These are phyloP conservation scores for Calameuta idolon DNA, from an alignment of 2,888 invertebrate genomes.

Conservation along the genomic window DNA sequence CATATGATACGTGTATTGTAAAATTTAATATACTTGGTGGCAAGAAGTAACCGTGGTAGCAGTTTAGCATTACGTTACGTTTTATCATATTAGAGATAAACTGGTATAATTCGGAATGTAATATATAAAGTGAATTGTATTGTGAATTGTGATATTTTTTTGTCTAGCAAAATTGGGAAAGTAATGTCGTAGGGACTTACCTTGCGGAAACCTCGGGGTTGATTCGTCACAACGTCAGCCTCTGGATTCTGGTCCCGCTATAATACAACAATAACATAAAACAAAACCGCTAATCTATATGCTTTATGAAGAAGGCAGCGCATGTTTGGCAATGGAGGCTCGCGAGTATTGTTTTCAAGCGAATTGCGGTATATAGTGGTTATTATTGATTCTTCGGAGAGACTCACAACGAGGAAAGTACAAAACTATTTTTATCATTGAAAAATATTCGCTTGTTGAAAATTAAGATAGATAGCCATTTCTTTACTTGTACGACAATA, in stretches of 20 bases:
- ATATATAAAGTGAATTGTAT: not conserved
- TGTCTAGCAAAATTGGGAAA: slow-evolving; percentile 24
- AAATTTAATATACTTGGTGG: not conserved
- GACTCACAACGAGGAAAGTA: not conserved
- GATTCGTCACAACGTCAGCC: slow-evolving; percentile 60
- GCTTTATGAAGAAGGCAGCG: slow-evolving; percentile 36
- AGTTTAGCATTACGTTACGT: not conserved
- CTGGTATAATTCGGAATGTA: not conserved
- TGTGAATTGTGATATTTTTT: not conserved
- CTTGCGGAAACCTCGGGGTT: slow-evolving; percentile 58
- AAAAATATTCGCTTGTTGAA: not conserved
- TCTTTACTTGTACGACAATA: slow-evolving; percentile 9
- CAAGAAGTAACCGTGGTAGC: not conserved
- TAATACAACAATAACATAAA: slow-evolving; percentile 67
- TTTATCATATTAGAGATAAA: not conserved
- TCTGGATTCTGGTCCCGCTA: slow-evolving; percentile 64
- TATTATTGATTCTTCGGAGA: not conserved
- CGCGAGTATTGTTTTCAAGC: slow-evolving; percentile 22
- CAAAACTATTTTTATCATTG: not conserved
- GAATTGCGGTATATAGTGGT: not conserved
- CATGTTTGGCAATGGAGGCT: slow-evolving; percentile 55
- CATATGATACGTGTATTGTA: not conserved
- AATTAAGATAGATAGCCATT: slow-evolving; percentile 15
- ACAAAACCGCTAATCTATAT: slow-evolving; percentile 63
- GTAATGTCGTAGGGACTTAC: slow-evolving; percentile 55